Conservation (phyloP, 1,140 invertebrate genomes). For the Solen grandis region DNA sequence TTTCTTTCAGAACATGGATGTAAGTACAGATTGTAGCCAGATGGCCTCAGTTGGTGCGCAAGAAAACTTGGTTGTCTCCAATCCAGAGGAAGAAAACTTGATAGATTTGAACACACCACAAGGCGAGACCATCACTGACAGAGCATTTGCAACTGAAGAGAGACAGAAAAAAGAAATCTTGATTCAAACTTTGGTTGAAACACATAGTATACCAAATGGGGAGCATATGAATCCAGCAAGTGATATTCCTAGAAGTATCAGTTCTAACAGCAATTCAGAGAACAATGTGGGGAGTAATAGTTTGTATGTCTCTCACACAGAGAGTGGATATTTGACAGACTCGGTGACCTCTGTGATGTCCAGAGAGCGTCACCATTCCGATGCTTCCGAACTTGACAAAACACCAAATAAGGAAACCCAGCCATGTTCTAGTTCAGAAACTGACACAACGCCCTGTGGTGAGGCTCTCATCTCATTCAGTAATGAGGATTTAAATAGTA, state of each 20-base stretch:
- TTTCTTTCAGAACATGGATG: too few relatives aligned
- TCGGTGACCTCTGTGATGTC: conserved; percentile 25
- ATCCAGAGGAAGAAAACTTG: background rate
- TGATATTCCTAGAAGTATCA: background rate
- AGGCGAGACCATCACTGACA: too few relatives aligned
- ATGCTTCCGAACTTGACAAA: background rate
- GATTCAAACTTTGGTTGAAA: background rate
- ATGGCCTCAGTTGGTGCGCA: too few relatives aligned
- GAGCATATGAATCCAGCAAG: background rate
- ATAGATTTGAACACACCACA: background rate
- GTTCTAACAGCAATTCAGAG: background rate
- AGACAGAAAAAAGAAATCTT: background rate
- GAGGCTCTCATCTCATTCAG: conserved; percentile 40
- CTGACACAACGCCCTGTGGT: conserved; percentile 19
- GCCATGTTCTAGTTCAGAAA: conserved; percentile 26
- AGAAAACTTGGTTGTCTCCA: too few relatives aligned
- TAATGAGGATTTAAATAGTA: background rate
- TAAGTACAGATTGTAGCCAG: too few relatives aligned
- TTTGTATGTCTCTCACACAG: conserved; percentile 30
- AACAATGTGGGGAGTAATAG: background rate
- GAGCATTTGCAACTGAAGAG: background rate
- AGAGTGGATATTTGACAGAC: conserved; percentile 55
- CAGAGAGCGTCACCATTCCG: background rate
- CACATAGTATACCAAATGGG: background rate
- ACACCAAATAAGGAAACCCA: background rate